Percentiles rank a stretch among this genome's conserved stretches.
These are phyloP conservation scores for Polyommatus iphigenia DNA, from an alignment of 2,888 invertebrate genomes.

Conservation along the genomic window DNA sequence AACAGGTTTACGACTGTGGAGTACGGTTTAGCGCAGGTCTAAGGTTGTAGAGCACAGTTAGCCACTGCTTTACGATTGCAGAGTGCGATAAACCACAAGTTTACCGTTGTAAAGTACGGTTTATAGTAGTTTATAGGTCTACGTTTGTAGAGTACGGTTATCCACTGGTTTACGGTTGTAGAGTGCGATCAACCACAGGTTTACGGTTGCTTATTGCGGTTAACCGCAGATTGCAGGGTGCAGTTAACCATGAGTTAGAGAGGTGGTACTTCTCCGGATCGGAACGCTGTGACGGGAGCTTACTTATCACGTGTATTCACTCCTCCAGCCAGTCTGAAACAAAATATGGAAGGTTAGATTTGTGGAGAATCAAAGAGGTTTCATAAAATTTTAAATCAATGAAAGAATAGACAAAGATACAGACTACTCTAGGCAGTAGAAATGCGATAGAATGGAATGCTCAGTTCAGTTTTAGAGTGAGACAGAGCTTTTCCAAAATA, in stretches of 20 bases:
- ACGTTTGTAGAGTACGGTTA: background rate
- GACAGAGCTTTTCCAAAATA: no score
- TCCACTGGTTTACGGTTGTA: background rate
- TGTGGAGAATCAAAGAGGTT: background rate
- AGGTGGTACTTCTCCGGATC: slow-evolving; percentile 38
- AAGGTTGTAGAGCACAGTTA: background rate
- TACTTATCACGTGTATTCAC: slow-evolving; percentile 95
- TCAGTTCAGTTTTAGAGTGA: no score
- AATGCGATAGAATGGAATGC: no score
- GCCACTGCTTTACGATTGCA: background rate
- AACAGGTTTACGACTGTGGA: background rate
- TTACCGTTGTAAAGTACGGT: background rate
- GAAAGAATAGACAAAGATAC: no score
- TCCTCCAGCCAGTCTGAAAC: slow-evolving; percentile 94
- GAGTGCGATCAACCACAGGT: background rate
- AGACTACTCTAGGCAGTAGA: no score
- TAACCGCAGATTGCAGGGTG: background rate
- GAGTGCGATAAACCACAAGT: background rate
- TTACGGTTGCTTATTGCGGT: background rate
- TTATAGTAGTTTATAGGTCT: background rate
- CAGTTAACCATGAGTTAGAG: background rate
- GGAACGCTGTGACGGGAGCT: slow-evolving; percentile 56
- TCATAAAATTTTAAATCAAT: no score
- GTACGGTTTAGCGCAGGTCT: background rate
- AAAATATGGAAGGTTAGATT: slow-evolving; percentile 44